Conservation (phyloP, 2,888 invertebrate species). For the Scaptomyza parva region DNA sequence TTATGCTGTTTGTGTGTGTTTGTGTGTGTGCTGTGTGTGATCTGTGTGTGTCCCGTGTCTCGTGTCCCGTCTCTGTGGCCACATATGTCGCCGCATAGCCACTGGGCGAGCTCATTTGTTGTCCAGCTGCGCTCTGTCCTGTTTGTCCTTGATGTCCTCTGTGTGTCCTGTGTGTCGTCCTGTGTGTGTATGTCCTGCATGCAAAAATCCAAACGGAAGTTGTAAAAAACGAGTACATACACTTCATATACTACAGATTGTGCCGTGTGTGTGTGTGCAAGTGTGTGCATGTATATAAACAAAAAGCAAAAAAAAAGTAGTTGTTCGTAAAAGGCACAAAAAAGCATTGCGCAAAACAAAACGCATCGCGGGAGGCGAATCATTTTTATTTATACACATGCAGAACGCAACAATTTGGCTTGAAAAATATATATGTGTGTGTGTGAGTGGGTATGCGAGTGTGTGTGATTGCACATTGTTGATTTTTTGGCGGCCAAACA, state of each 20-base stretch:
- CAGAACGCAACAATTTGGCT: slow-evolving; percentile 1
- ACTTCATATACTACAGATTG: slow-evolving; percentile 49
- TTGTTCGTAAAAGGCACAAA: slow-evolving; percentile 41
- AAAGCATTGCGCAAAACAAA: slow-evolving; percentile 41
- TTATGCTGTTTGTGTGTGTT: slow-evolving; percentile 4
- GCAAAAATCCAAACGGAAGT: slow-evolving; percentile 62
- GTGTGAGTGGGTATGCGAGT: slow-evolving; percentile 17
- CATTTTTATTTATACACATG: slow-evolving; percentile 60
- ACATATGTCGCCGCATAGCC: slow-evolving; percentile 74
- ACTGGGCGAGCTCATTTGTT: slow-evolving; percentile 67
- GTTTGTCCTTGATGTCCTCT: slow-evolving; percentile 4
- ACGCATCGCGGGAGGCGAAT: slow-evolving; percentile 47
- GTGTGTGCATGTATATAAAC: slow-evolving; percentile 8
- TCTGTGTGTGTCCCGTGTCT: slow-evolving; percentile 4
- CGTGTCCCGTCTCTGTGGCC: slow-evolving; percentile 68
- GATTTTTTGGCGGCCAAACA: slow-evolving; percentile 74
- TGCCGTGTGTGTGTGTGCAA: neutral
- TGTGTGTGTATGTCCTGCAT: slow-evolving; percentile 56
- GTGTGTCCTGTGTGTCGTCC: slow-evolving; percentile 8
- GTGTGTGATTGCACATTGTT: slow-evolving; percentile 64
- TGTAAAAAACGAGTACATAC: slow-evolving; percentile 65
- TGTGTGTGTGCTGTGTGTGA: too few relatives aligned
- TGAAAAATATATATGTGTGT: slow-evolving; percentile 15
- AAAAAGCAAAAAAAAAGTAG: slow-evolving; percentile 36
- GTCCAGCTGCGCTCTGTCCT: slow-evolving; percentile 51